Evolutionary conservation across 2,113 vertebrate species (phyloP), one percentile per base, ranked within the genome.

Genomic region (Oceanites oceanicus): DNA sequence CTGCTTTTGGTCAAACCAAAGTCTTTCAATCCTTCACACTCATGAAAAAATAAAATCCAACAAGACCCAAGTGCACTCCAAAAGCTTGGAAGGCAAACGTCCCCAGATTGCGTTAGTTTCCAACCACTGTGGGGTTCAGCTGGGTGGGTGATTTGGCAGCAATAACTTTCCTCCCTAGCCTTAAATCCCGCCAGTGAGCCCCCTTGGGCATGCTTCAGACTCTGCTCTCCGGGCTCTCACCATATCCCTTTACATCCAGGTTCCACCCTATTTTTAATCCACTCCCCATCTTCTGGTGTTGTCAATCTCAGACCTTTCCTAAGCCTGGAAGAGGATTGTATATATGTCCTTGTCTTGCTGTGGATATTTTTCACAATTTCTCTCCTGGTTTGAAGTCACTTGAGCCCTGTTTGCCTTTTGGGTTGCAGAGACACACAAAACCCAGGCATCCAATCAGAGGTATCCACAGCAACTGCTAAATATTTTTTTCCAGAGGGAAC

Each of bases 261-360:
- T 85, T 77, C 76, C 67, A 84, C 71, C 91, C 73, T 90, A 45
- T 68, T 94, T 96, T 93, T 94, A 91, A 91, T 89, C n/a, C 15
- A 18, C 45, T 72, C 42, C 34, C 21, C 34, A 21, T 94, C 62
- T 77, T 91, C 55, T 87, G 87, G 53, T 79, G 32, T 44, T 82
- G 80, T 92, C 72, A 91, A 26, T 92, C 92, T 82, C 66, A 81
- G 79, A 42, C 20, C 10, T 91, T 86, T 65, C 36, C 50, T 56
- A 86, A 72, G 5, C 52, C 77, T 53, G 29, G 38, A 76, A 87
- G 29, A 42, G 18, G 26, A 32, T 8, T 66, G 38, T 71, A 19
- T 53, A 18, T 36, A 30, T 0, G 1, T 84, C 27, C 42, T 71
- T 86, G 58, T 74, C 78, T 86, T 2, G 0, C 53, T 65, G 12